A percentile compares a stretch with the other conserved stretches of the same genome.
Conservation (phyloP, 2,113 vertebrate species). For the Romanogobio albipinnatus region DNA sequence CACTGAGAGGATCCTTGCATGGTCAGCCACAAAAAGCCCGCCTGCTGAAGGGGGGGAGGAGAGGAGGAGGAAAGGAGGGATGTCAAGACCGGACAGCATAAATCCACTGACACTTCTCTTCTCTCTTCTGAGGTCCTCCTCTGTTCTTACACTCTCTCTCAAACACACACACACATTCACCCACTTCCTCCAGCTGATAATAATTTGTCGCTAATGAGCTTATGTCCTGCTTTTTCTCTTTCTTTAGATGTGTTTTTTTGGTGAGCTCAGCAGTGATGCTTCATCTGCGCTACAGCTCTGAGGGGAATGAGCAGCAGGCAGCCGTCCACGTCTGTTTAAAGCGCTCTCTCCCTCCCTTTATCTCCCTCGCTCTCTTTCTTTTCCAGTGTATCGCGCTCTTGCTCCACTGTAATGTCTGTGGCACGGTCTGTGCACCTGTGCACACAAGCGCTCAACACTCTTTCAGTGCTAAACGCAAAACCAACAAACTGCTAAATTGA, state of each 20-base stretch:
- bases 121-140: slow-evolving; percentile 40
- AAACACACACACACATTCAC: slow-evolving; percentile 29
- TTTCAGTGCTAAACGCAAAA: not conserved
- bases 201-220: not conserved
- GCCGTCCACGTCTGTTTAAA: slow-evolving; percentile 40
- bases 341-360: slow-evolving; percentile 32
- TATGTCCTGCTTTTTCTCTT: slow-evolving; percentile 1
- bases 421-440: slow-evolving; percentile 27
- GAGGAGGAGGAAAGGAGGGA: slow-evolving; percentile 60
- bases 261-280: slow-evolving; percentile 62
- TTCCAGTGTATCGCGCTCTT: slow-evolving; percentile 40
- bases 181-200: not conserved
- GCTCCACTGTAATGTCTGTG: slow-evolving; percentile 10
- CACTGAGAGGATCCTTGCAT: slow-evolving; percentile 54
- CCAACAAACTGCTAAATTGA: not conserved
- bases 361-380: slow-evolving; percentile 24
- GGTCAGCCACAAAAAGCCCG: slow-evolving; percentile 56
- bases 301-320: slow-evolving; percentile 54
- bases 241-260: slow-evolving; percentile 25
- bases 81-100: slow-evolving; percentile 45
- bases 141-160: slow-evolving; percentile 58
- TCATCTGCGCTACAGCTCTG: slow-evolving; percentile 52
- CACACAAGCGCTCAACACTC: slow-evolving; percentile 12
- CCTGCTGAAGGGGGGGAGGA: slow-evolving; percentile 46
- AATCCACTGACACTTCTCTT: slow-evolving; percentile 21